Percentiles rank a stretch among this genome's conserved stretches.
Evolutionary conservation across 1,140 invertebrate species (phyloP).

Genomic region (Polypedilum pembai): DNA sequence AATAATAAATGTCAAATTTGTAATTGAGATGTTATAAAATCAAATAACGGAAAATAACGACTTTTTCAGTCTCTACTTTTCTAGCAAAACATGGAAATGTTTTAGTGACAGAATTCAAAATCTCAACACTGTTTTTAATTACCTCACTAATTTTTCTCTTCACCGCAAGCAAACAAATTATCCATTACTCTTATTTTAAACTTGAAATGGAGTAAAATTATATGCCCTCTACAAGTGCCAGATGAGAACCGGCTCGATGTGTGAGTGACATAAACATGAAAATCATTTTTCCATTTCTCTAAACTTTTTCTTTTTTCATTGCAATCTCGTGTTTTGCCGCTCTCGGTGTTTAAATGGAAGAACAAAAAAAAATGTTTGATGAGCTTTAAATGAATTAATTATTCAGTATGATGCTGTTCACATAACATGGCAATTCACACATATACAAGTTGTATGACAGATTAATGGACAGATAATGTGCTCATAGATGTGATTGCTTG

Average conservation of each 20-base stretch:
- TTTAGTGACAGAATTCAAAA: too few species aligned
- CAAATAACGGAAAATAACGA: too few species aligned
- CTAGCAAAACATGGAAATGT: too few species aligned
- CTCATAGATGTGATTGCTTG: too few species aligned
- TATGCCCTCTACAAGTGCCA: background rate
- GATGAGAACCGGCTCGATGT: background rate
- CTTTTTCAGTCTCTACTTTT: too few species aligned
- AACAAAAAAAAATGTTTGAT: background rate
- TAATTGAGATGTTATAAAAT: too few species aligned
- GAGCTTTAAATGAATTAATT: background rate
- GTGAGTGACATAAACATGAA: conserved; percentile 27
- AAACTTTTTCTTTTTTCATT: background rate
- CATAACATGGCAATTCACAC: background rate
- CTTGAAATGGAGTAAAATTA: background rate
- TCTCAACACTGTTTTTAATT: too few species aligned
- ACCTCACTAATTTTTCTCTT: too few species aligned
- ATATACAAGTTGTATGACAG: background rate
- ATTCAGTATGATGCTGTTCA: background rate
- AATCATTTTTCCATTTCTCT: background rate
- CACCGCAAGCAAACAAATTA: too few species aligned
- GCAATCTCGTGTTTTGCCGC: background rate
- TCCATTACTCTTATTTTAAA: too few species aligned
- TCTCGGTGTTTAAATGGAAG: background rate
- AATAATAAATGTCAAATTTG: too few species aligned
- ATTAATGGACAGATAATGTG: background rate